phyloP scores from a whole-genome alignment of 2,113 vertebrate species.

The Progne subis region DNA sequence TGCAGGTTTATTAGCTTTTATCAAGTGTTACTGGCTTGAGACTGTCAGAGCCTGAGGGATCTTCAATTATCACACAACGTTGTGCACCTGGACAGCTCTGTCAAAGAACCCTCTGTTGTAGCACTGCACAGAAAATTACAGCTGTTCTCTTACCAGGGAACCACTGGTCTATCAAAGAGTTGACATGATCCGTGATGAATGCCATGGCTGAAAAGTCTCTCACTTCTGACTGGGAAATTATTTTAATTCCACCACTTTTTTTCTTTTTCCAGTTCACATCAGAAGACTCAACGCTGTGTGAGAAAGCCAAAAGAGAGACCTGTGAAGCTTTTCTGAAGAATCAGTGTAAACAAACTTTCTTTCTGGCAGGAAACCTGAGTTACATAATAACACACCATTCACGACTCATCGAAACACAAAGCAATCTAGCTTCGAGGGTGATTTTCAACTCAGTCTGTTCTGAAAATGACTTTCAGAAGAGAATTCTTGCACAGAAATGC shows the following conservation, averaged over 20 bases:
- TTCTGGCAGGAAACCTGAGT: background rate
- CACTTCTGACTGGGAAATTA: conserved; percentile 91
- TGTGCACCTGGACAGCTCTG: background rate
- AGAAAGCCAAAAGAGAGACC: background rate
- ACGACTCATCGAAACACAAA: conserved; percentile 5
- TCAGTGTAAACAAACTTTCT: background rate
- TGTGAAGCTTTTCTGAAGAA: background rate
- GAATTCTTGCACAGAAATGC: background rate
- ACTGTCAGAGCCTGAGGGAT: background rate
- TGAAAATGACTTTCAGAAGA: background rate
- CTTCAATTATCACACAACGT: background rate
- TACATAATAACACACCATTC: background rate
- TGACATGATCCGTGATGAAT: conserved; percentile 96
- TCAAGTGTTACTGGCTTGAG: background rate
- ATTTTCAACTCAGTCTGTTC: background rate
- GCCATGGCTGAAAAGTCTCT: conserved; percentile 98
- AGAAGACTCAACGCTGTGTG: conserved; percentile 89
- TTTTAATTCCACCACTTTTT: conserved; percentile 96
- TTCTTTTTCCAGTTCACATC: conserved; percentile 97
- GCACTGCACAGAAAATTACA: background rate
- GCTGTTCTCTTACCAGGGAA: conserved; percentile 88
- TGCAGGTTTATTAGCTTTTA: conserved; percentile 11
- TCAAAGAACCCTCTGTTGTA: conserved; percentile 4
- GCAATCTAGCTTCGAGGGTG: background rate
- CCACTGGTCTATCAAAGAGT: conserved; percentile 96